phyloP scores from a whole-genome alignment of 2,797 vertebrate genomes.

The Sphaeramia orbicularis region DNA sequence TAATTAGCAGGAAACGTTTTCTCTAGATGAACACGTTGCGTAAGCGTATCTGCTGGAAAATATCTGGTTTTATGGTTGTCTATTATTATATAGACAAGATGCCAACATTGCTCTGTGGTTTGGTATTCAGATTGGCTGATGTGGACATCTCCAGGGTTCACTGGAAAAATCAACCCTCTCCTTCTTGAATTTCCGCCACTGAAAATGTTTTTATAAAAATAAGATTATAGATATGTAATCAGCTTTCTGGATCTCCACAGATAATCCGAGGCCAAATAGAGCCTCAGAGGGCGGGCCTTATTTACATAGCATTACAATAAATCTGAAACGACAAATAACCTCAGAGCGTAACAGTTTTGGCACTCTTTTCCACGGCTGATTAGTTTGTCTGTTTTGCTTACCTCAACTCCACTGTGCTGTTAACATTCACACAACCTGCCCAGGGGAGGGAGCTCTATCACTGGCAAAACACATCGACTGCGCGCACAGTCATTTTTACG shows the following conservation, averaged over 20 bases:
- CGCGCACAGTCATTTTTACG: not conserved
- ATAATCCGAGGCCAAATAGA: constrained; percentile 45
- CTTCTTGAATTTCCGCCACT: constrained; percentile 32
- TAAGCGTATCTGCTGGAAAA: constrained; percentile 39
- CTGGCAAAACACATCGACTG: constrained; percentile 2
- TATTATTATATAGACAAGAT: constrained; percentile 29
- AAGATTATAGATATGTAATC: constrained; percentile 61
- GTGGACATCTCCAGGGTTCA: constrained; percentile 17
- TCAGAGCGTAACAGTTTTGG: constrained; percentile 34
- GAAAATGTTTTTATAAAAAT: constrained; percentile 65
- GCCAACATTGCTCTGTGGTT: constrained; percentile 27
- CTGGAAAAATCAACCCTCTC: constrained; percentile 8
- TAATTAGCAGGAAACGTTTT: constrained; percentile 29
- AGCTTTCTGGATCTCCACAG: constrained; percentile 45
- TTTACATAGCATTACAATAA: constrained; percentile 52
- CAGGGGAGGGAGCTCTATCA: constrained; percentile 12
- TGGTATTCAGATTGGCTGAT: constrained; percentile 30
- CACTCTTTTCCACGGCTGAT: constrained; percentile 22
- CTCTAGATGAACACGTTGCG: constrained; percentile 8
- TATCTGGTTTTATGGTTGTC: constrained; percentile 30
- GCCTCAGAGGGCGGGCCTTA: constrained; percentile 22
- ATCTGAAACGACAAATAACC: constrained; percentile 34
- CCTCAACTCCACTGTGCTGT: constrained; percentile 12
- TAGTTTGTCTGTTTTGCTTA: constrained; percentile 42
- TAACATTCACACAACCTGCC: constrained; percentile 19